These are phyloP conservation scores for Perca fluviatilis DNA, from an alignment of 2,113 vertebrate genomes.

Conservation along the genomic window DNA sequence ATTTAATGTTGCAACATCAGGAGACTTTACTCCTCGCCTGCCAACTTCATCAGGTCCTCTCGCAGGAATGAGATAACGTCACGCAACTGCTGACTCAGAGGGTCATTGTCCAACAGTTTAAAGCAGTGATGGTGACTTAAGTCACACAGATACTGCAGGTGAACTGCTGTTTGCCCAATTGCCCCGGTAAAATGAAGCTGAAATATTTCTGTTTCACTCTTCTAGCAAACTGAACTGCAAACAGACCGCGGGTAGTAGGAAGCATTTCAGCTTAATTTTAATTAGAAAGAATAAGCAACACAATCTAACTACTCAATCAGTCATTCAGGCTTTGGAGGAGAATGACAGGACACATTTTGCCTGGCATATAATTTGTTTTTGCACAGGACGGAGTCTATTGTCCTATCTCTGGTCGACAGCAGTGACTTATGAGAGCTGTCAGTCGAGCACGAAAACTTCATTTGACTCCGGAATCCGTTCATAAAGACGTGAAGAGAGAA, in stretches of 20 bases:
- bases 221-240: not conserved
- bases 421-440: slow-evolving; percentile 74
- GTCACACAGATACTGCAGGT: not conserved
- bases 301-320: slow-evolving; percentile 42
- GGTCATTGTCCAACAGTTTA: slow-evolving; percentile 38
- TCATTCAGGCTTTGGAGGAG: slow-evolving; percentile 6
- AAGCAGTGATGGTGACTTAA: not conserved
- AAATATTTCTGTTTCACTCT: not conserved
- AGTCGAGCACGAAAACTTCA: slow-evolving; percentile 63
- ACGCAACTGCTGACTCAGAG: slow-evolving; percentile 52
- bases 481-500: slow-evolving; percentile 17
- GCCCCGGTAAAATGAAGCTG: not conserved
- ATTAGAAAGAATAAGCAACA: slow-evolving; percentile 53
- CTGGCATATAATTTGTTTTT: slow-evolving; percentile 52
- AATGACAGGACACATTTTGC: slow-evolving; percentile 50
- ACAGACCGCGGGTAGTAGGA: slow-evolving; percentile 4
- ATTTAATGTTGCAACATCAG: slow-evolving; percentile 54
- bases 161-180: not conserved
- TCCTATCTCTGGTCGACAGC: slow-evolving; percentile 61
- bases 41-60: slow-evolving; percentile 11
- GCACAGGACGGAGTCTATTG: slow-evolving; percentile 38
- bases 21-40: slow-evolving; percentile 31
- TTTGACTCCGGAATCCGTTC: slow-evolving; percentile 49
- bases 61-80: slow-evolving; percentile 39
- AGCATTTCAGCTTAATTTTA: slow-evolving; percentile 45